phyloP scores from a whole-genome alignment of 2,888 invertebrate genomes.

The Nomada flava region DNA sequence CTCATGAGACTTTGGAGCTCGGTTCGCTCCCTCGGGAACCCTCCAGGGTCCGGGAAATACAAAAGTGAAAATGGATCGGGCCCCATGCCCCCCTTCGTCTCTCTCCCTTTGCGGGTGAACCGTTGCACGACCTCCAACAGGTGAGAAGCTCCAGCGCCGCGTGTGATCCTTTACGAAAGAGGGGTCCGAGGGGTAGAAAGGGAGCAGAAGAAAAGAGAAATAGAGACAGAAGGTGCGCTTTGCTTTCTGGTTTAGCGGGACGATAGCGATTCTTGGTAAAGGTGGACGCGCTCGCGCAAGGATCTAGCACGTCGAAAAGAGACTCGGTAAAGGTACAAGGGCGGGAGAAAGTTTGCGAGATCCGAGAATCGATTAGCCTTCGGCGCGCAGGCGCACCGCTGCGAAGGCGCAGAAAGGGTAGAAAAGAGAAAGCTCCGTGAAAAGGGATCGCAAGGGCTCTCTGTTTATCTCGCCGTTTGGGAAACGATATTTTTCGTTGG shows the following conservation, averaged over 20 bases:
- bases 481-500: conserved; percentile 11
- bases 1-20: conserved; percentile 76
- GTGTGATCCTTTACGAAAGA: conserved; percentile 47
- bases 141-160: conserved; percentile 5
- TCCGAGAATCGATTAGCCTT: conserved; percentile 38
- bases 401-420: background rate
- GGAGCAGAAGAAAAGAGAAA: background rate
- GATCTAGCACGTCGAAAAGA: conserved; percentile 24
- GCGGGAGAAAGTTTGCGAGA: conserved; percentile 36
- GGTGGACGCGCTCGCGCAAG: conserved; percentile 6
- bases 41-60: conserved; percentile 73
- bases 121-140: conserved; percentile 68
- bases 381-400: background rate
- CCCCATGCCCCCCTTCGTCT: conserved; percentile 34
- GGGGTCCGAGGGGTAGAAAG: background rate
- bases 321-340: conserved; percentile 32
- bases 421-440: background rate
- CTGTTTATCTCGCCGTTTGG: background rate
- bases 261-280: conserved; percentile 31
- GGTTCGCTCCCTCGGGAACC: conserved; percentile 80
- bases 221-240: background rate
- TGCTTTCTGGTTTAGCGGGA: conserved; percentile 57
- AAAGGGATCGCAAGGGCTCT: background rate
- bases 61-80: conserved; percentile 76
- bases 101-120: conserved; percentile 59